A percentile compares a stretch with the other conserved stretches of the same genome.
These are phyloP conservation scores for Andrena bicolor DNA, from an alignment of 2,888 invertebrate species.

Conservation along the genomic window DNA sequence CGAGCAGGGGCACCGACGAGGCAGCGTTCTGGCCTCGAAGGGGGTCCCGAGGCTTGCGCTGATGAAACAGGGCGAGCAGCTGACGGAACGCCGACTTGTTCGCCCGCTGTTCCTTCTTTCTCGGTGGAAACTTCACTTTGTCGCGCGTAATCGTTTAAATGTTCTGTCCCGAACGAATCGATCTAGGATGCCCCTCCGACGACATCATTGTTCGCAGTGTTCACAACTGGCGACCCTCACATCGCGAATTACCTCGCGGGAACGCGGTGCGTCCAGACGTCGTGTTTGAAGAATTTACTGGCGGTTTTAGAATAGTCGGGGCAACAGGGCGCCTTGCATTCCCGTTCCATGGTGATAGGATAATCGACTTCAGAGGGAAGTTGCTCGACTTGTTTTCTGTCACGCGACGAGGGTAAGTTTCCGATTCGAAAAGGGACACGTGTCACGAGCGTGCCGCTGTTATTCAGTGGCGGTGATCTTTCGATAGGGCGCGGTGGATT, in stretches of 20 bases:
- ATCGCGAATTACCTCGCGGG: slow-evolving; percentile 35
- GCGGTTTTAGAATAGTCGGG: not conserved
- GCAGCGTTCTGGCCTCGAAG: slow-evolving; percentile 74
- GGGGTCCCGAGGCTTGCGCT: slow-evolving; percentile 78
- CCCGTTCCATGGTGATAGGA: not conserved
- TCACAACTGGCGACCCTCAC: slow-evolving; percentile 6
- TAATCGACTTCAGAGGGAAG: not conserved
- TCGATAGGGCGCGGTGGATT: not conserved
- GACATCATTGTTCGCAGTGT: slow-evolving; percentile 34
- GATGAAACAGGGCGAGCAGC: slow-evolving; percentile 63
- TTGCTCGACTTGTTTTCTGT: not conserved
- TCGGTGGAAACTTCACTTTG: slow-evolving; percentile 67
- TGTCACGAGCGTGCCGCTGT: not conserved
- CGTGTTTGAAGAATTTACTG: slow-evolving; percentile 5
- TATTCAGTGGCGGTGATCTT: not conserved
- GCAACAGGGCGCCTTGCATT: not conserved
- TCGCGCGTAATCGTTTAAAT: slow-evolving; percentile 27
- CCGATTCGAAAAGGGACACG: not conserved
- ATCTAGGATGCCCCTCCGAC: slow-evolving; percentile 45
- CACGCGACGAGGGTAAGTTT: not conserved
- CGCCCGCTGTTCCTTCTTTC: slow-evolving; percentile 46
- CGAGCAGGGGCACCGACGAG: slow-evolving; percentile 83
- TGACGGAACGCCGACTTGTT: slow-evolving; percentile 66
- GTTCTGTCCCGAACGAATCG: slow-evolving; percentile 19
- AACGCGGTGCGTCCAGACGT: slow-evolving; percentile 45